These are phyloP conservation scores for Emydura subglobosa DNA, from an alignment of 2,113 vertebrate genomes.

Conservation along the genomic window DNA sequence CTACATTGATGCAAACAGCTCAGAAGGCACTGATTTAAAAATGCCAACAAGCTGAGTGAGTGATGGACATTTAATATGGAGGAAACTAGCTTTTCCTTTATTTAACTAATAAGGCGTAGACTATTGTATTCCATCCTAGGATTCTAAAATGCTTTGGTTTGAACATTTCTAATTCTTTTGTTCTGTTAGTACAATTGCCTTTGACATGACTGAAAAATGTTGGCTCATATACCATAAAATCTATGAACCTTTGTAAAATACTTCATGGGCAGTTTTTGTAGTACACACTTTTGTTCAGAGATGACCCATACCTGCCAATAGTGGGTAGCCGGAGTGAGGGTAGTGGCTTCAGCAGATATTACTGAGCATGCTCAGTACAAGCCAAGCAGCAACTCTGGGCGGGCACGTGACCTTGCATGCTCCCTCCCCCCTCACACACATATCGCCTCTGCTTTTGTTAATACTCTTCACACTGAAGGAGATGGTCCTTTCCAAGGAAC, in stretches of 20 bases:
- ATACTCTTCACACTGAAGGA: neutral
- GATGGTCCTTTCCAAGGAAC: accelerated
- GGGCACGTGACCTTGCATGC: too few species aligned
- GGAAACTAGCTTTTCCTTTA: neutral
- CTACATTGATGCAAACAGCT: neutral
- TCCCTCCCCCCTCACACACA: too few species aligned
- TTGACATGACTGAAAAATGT: neutral
- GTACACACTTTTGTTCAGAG: neutral
- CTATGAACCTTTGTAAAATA: neutral
- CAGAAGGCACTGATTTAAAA: neutral
- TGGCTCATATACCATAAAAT: neutral
- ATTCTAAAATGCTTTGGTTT: neutral
- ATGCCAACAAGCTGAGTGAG: neutral
- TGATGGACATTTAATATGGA: accelerated
- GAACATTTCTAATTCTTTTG: neutral
- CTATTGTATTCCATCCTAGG: neutral
- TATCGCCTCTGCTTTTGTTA: too few species aligned
- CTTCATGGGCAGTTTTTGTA: neutral
- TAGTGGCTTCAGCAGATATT: too few species aligned
- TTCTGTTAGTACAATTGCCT: neutral
- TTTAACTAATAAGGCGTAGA: neutral
- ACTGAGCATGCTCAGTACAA: too few species aligned
- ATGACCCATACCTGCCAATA: too few species aligned
- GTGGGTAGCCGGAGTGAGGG: too few species aligned
- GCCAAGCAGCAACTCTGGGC: too few species aligned